Conservation (phyloP, 2,797 vertebrate genomes). For the Semaprochilodus insignis region DNA sequence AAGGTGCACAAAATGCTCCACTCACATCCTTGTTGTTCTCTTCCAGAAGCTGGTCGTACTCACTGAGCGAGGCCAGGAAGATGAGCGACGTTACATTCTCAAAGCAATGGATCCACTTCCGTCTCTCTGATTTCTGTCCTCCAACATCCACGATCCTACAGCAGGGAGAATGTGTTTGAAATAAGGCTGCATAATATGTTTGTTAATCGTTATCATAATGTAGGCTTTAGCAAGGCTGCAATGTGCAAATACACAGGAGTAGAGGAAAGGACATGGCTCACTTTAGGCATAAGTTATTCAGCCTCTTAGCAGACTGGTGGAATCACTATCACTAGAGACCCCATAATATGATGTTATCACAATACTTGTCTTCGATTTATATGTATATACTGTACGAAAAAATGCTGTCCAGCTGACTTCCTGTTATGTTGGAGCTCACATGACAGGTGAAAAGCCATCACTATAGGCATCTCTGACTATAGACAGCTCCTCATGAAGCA, state of each 20-base stretch:
- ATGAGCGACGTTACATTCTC: slow-evolving; percentile 85
- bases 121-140: slow-evolving; percentile 84
- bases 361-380: too few species aligned
- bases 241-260: not conserved
- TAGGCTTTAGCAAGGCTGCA: not conserved
- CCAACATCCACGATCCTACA: slow-evolving; percentile 84
- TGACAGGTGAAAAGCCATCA: too few species aligned
- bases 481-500: too few species aligned
- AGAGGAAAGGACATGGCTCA: too few species aligned
- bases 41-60: slow-evolving; percentile 85
- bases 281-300: too few species aligned
- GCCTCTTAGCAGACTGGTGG: too few species aligned
- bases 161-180: not conserved
- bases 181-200: not conserved
- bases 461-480: too few species aligned
- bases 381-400: too few species aligned
- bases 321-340: too few species aligned
- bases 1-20: not conserved
- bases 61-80: slow-evolving; percentile 85
- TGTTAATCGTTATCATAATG: not conserved
- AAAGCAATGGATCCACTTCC: slow-evolving; percentile 87
- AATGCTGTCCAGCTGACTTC: too few species aligned
- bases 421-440: too few species aligned
- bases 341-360: too few species aligned
- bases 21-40: slow-evolving; percentile 81